These are phyloP conservation scores for Nephrotoma guestfalica DNA, from an alignment of 2,888 invertebrate species.

Conservation along the genomic window DNA sequence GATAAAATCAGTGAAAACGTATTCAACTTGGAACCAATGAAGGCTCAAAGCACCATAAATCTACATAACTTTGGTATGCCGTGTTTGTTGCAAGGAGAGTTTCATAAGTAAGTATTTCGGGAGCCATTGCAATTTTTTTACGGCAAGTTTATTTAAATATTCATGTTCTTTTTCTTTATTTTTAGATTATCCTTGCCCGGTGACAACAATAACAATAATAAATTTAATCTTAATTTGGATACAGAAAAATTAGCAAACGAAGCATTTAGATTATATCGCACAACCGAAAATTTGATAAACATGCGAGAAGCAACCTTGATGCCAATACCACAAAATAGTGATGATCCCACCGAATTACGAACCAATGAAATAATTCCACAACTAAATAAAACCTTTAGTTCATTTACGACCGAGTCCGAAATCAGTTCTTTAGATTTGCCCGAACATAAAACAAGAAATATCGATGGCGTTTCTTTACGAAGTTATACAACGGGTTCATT, in stretches of 20 bases:
- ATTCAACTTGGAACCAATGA: not conserved
- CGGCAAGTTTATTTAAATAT: not conserved
- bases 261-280: constrained; percentile 47
- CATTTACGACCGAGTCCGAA: not conserved
- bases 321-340: constrained; percentile 13
- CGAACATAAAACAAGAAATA: not conserved
- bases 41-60: not conserved
- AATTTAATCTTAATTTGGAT: constrained; percentile 33
- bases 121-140: not conserved
- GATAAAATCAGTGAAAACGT: not conserved
- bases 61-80: not conserved
- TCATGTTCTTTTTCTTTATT: not conserved
- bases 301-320: constrained; percentile 47
- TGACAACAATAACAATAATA: not conserved
- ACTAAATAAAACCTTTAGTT: not conserved
- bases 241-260: constrained; percentile 51
- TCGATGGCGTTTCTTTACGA: constrained; percentile 24
- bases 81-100: not conserved
- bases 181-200: not conserved
- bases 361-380: not conserved
- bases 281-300: constrained; percentile 46
- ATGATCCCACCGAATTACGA: not conserved
- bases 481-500: constrained; percentile 32
- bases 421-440: not conserved
- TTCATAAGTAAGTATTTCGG: not conserved